Base-by-base conservation (phyloP, 2,888 invertebrate genomes). In the Agelastica alni region DNA sequence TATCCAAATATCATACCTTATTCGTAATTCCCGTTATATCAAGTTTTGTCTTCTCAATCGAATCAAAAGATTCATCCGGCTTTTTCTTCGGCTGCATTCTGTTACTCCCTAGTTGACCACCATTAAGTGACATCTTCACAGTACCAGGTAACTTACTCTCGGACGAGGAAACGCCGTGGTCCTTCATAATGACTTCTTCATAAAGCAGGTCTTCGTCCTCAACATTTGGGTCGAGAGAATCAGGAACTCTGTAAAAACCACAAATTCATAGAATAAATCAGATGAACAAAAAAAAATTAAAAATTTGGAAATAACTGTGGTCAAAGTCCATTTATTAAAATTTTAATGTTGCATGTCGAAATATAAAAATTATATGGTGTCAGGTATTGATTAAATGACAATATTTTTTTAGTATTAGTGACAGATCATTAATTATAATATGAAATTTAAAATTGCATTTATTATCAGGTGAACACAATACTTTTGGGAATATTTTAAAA, bases 141-240 rank as follows among this genome's bases (percentile, higher is more conserved):
- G 75, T 73, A 13, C 73, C 73, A 56, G 77, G 78, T 61, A 75
- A 41, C 18, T 51, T 45, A 14, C 30, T 31, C 4, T 43, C 48
- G 9, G 43, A 37, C 36, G 47, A 47, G 7, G 53, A 36, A n/a
- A 42, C 47, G 39, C 36, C 37, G 41, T 46, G 47, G 13, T 81
- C 82, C 16, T 81, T 81, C 63, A 83, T 81, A 28, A 85, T 81
- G 26, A 85, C 81, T 66, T 85, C 85, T 63, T 85, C 85, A 66
- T 85, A 85, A 2, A 66, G 46, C 37, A 58, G 44, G 18, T 64
- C 63, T 46, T 66, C 72, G 57, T 68, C 71, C 58, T 63, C 69
- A 22, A 60, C 36, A 12, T 57, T 39, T 49, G 63, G 59, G 14
- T 62, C 61, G 5, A 61, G 55, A 3, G 64, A 61, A 31, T 70